Evolutionary conservation across 2,797 vertebrate species (phyloP).

Genomic region (Myripristis jacobus): DNA sequence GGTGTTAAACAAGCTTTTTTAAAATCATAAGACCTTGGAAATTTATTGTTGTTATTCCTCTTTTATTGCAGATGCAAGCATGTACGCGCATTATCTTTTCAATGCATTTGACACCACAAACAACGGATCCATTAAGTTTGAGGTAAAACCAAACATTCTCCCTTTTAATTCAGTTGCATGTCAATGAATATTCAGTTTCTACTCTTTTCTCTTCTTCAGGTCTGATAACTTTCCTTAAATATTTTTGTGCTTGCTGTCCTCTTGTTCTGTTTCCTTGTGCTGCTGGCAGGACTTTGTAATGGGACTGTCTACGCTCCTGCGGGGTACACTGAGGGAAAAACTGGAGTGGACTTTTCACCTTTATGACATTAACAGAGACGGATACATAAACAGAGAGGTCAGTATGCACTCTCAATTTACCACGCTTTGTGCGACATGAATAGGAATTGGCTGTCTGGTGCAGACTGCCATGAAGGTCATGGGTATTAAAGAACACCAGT

Average conservation of each 20-base stretch:
- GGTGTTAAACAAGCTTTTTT: not conserved
- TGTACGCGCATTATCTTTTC: slow-evolving; percentile 98
- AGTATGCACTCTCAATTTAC: not conserved
- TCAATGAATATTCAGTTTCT: not conserved
- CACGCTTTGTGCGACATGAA: not conserved
- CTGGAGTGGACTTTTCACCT: slow-evolving; percentile 98
- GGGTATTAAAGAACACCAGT: too few species aligned
- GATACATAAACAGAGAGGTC: slow-evolving; percentile 97
- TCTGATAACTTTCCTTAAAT: not conserved
- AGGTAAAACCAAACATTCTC: slow-evolving; percentile 81
- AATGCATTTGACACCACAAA: slow-evolving; percentile 95
- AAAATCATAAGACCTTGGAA: not conserved
- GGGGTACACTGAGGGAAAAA: slow-evolving; percentile 94
- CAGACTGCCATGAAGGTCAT: too few species aligned
- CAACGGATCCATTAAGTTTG: slow-evolving; percentile 97
- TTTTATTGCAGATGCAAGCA: slow-evolving; percentile 92
- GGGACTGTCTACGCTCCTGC: slow-evolving; percentile 92
- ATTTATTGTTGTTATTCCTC: slow-evolving; percentile 24
- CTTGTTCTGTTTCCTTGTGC: slow-evolving; percentile 6
- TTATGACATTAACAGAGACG: slow-evolving; percentile 98
- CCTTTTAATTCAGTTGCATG: not conserved
- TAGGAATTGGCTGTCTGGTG: too few species aligned
- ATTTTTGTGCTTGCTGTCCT: not conserved
- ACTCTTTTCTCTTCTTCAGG: not conserved
- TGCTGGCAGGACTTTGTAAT: slow-evolving; percentile 92